Evolutionary conservation across 2,797 vertebrate genomes (phyloP).

Genomic region (Phataginus tricuspis): DNA sequence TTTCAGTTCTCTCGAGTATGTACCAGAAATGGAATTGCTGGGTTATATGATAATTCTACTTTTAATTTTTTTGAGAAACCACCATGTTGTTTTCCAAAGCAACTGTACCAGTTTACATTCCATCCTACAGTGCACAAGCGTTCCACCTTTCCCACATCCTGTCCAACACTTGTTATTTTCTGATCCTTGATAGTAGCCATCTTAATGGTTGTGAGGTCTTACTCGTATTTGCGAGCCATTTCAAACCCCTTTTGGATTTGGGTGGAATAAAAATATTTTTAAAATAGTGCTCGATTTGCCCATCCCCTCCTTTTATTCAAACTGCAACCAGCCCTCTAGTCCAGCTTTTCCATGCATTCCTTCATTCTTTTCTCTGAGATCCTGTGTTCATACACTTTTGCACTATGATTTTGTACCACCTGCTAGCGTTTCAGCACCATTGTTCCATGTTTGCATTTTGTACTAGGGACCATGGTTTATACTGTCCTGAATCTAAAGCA

Average conservation of each 20-base stretch:
- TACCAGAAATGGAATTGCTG: neutral
- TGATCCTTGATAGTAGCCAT: neutral
- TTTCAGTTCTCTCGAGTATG: neutral
- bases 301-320: neutral
- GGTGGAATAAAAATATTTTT: neutral
- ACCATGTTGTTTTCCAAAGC: neutral
- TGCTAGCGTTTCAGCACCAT: neutral
- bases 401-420: neutral
- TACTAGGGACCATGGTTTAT: neutral
- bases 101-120: neutral
- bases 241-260: neutral
- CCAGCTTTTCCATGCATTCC: neutral
- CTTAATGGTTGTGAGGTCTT: neutral
- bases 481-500: neutral
- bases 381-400: neutral
- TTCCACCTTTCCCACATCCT: neutral
- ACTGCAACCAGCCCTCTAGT: neutral
- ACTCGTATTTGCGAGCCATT: constrained; percentile 15
- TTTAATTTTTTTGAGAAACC: neutral
- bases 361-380: neutral
- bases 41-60: neutral
- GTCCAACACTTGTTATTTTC: neutral
- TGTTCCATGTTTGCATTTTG: neutral
- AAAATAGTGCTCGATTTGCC: neutral
- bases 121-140: neutral